A percentile compares a stretch with the other conserved stretches of the same genome.
phyloP scores from a whole-genome alignment of 2,888 invertebrate genomes.

The Lasioglossum figueresi region DNA sequence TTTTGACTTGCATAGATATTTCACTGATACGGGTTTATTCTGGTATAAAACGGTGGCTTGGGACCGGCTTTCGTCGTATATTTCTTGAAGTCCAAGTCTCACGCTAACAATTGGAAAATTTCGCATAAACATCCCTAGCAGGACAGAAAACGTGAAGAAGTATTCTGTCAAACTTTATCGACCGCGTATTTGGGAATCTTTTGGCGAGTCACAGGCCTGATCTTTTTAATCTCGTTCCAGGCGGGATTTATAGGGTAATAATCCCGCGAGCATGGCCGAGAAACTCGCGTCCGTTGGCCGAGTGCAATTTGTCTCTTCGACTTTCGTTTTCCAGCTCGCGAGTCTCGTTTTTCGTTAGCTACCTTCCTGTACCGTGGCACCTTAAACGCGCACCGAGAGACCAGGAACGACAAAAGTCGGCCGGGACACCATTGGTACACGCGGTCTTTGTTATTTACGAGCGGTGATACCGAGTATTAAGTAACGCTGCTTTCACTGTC shows the following conservation, averaged over 20 bases:
- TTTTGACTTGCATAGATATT: too few species aligned
- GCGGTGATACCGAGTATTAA: conserved; percentile 74
- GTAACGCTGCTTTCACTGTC: conserved; percentile 81
- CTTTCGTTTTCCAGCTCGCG: conserved; percentile 46
- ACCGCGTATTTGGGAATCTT: not conserved
- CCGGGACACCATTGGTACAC: conserved; percentile 64
- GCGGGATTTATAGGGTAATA: conserved; percentile 8
- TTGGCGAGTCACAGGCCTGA: not conserved
- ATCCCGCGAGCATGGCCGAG: not conserved
- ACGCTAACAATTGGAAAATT: too few species aligned
- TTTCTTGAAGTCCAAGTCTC: too few species aligned
- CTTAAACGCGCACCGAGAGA: conserved; percentile 45
- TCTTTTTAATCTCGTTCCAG: not conserved
- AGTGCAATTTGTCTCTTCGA: conserved; percentile 45
- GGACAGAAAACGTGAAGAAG: too few species aligned
- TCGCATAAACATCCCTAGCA: too few species aligned
- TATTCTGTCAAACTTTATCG: not conserved
- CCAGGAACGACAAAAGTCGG: conserved; percentile 63
- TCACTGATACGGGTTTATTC: too few species aligned
- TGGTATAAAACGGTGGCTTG: too few species aligned
- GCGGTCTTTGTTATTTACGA: conserved; percentile 76
- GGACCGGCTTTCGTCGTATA: too few species aligned
- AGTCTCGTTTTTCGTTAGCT: conserved; percentile 25
- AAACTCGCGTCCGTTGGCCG: conserved; percentile 32
- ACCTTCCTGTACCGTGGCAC: conserved; percentile 19